phyloP scores from a whole-genome alignment of 1,140 invertebrate genomes.

The Mactra quadrangularis region DNA sequence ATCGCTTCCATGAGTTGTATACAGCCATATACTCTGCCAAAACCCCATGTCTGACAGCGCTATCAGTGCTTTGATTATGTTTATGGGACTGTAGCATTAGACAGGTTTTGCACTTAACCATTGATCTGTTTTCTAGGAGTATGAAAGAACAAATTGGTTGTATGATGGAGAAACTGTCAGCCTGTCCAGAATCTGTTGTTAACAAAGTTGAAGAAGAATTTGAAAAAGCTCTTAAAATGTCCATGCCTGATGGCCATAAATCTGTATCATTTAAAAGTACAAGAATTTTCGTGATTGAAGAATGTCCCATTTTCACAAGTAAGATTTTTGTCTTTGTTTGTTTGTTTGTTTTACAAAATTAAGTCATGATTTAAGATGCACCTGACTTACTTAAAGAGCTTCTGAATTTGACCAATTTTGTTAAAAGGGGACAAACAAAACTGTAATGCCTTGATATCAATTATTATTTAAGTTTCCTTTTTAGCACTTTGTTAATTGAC shows the following conservation, averaged over 20 bases:
- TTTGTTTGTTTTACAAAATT: background rate
- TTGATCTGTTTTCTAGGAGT: background rate
- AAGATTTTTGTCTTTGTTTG: background rate
- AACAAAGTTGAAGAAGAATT: background rate
- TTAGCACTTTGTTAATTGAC: no score
- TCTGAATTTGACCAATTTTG: background rate
- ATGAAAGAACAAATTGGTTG: slow-evolving; percentile 17
- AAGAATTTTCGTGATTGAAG: background rate
- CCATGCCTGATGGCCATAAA: background rate
- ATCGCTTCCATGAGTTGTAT: no score
- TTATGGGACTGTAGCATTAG: no score
- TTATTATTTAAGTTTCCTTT: background rate
- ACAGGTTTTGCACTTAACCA: background rate
- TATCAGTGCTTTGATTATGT: no score
- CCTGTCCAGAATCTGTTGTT: background rate
- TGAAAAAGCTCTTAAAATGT: background rate
- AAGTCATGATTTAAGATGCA: background rate
- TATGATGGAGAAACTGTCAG: background rate
- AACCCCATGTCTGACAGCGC: no score
- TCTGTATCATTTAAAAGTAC: background rate
- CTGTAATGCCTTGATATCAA: background rate
- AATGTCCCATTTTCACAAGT: background rate
- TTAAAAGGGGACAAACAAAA: background rate
- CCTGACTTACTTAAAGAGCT: background rate
- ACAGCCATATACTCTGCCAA: no score